Evolutionary conservation across 2,888 invertebrate genomes (phyloP), one percentile per base, ranked within the genome.

Genomic region (Diachrysia chrysitis): DNA sequence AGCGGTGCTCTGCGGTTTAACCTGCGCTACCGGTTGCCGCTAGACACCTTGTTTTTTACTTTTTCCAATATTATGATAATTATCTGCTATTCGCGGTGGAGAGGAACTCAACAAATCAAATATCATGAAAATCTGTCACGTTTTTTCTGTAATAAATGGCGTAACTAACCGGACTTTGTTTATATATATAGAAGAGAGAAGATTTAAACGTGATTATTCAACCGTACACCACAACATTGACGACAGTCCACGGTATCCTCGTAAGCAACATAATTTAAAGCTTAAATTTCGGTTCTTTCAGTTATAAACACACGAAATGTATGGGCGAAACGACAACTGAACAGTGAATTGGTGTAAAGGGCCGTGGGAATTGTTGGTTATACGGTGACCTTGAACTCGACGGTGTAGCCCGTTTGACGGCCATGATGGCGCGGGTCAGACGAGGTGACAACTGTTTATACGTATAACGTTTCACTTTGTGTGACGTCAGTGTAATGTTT

Each of bases 291-390:
- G 59, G 57, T 35, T 7, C 48, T 35, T 12, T 25, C n/a, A 65
- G 48, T 48, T 29, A 9, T 29, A 32, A 68, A 57, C 60, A 37
- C 57, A 32, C 62, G 65, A 66, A 71, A 63, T 64, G 58, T 66
- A 69, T 60, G 58, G 60, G 65, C 69, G 71, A 68, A 67, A 58
- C 25, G 32, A 58, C 58, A 59, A 59, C 71, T 76, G 64, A 69
- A 76, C 72, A 69, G 19, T 56, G 55, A 58, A 60, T 67, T 55
- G n/a, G n/a, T 61, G 60, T 53, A 62, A 66, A 81, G 77, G 81
- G 77, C 77, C 81, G 81, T 81, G 80, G 69, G 79, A 81, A 79
- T 65, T 58, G 48, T 61, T 66, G 35, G 67, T 76, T 64, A 37
- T 63, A 70, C 58, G 23, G 55, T 35, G 42, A 42, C 42, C 42